Evolutionary conservation across 2,797 vertebrate genomes (phyloP).

Genomic region (Falco peregrinus): DNA sequence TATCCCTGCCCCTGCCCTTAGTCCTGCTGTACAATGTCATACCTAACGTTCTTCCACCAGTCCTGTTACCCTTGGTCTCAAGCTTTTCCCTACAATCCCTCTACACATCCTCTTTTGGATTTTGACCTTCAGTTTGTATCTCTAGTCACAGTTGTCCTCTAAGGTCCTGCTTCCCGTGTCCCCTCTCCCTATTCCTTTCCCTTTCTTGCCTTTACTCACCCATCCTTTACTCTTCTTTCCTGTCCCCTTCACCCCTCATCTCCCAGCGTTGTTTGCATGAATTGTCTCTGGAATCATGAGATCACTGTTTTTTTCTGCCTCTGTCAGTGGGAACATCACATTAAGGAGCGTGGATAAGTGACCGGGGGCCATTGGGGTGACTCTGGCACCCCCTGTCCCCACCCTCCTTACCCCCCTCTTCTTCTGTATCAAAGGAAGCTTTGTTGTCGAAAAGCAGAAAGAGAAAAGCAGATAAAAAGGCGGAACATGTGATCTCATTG

Average conservation of each 20-base stretch:
- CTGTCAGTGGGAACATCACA: constrained; percentile 67
- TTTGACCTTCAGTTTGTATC: neutral
- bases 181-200: neutral
- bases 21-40: neutral
- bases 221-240: neutral
- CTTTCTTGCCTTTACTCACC: neutral
- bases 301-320: constrained; percentile 62
- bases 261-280: constrained; percentile 21
- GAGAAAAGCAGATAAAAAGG: constrained; percentile 71
- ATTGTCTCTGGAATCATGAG: constrained; percentile 67
- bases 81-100: neutral
- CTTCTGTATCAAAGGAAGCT: constrained; percentile 58
- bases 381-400: constrained; percentile 59
- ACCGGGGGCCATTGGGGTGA: constrained; percentile 69
- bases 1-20: neutral
- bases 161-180: neutral
- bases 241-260: neutral
- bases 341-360: constrained; percentile 69
- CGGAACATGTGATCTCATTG: constrained; percentile 74
- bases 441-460: constrained; percentile 71
- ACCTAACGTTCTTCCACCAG: neutral
- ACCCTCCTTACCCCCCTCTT: constrained; percentile 23
- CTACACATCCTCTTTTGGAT: neutral
- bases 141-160: neutral
- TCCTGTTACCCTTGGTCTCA: neutral